These are phyloP conservation scores for Melanotus villosus DNA, from an alignment of 2,888 invertebrate species.

Conservation along the genomic window DNA sequence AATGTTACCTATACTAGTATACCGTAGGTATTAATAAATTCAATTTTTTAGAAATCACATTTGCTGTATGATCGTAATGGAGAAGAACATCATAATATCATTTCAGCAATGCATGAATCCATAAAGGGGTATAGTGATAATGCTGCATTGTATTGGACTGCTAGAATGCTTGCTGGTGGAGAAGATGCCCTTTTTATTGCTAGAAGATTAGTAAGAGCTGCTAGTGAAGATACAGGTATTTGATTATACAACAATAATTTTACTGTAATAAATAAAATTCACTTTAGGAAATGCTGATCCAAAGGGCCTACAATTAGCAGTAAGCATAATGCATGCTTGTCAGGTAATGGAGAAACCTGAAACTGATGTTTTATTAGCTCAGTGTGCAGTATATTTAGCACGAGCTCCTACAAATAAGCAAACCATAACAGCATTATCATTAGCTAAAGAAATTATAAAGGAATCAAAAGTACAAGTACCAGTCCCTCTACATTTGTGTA, in stretches of 20 bases:
- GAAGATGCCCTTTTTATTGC: conserved; percentile 87
- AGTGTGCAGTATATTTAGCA: conserved; percentile 83
- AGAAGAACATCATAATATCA: conserved; percentile 87
- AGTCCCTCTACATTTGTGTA: conserved; percentile 83
- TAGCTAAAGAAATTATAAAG: conserved; percentile 74
- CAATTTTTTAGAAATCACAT: conserved; percentile 81
- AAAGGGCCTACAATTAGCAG: conserved; percentile 76
- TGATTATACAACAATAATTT: background rate
- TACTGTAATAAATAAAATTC: background rate
- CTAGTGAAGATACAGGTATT: conserved; percentile 86
- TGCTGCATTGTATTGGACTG: conserved; percentile 87
- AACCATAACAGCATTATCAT: conserved; percentile 68
- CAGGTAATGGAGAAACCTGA: conserved; percentile 88
- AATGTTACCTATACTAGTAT: no score
- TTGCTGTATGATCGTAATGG: conserved; percentile 84
- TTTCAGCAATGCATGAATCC: conserved; percentile 88
- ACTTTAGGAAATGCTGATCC: conserved; percentile 77
- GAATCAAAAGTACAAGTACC: conserved; percentile 77
- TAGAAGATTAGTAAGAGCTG: conserved; percentile 80
- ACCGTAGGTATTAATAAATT: no score
- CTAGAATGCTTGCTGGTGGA: conserved; percentile 83
- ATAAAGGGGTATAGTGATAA: conserved; percentile 85
- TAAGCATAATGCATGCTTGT: conserved; percentile 83
- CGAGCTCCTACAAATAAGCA: conserved; percentile 82
- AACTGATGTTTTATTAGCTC: conserved; percentile 82